Evolutionary conservation across 2,888 invertebrate species (phyloP), one percentile per base, ranked within the genome.

Genomic region (Eledona agricola): DNA sequence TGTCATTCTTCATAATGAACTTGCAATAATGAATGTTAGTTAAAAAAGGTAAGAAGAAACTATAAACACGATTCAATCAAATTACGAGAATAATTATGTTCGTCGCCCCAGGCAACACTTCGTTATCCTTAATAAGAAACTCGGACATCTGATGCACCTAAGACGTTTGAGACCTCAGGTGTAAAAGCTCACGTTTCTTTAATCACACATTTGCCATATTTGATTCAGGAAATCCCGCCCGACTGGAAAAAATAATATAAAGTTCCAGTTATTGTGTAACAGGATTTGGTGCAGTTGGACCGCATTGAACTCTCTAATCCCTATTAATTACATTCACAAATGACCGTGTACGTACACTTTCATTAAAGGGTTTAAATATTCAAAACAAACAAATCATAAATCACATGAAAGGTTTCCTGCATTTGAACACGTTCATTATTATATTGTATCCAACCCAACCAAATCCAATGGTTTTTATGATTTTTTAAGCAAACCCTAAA

Each of bases 101-200:
- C 55, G 67, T 70, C 58, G 58, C 67, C 64, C 46, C 32, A 50
- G 60, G 71, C 71, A 71, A 71, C 71, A 52, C 62, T 67, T 71
- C 69, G 65, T 71, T 71, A 71, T 63, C 65, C n/a, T 57, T 59
- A 59, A 58, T 51, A 51, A 58, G 59, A 45, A 61, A 53, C 56
- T 61, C 47, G 63, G 68, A 69, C 67, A 70, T 67, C 65, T 65
- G 70, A 70, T 65, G 68, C 70, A 66, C 50, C 38, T 15, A 29
- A 34, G 34, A 31, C 12, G 22, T 29, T 20, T 29, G 13, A 54
- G 53, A 59, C 62, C 62, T 63, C 62, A 62, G 62, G 62, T 62
- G 62, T 35, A 28, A 43, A 51, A 43, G 57, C 49, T 62, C 62
- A 19, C 19, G 37, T 62, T 62, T 55, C 62, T 50, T 51, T 50